phyloP scores from a whole-genome alignment of 2,797 vertebrate genomes.

The Betta splendens region DNA sequence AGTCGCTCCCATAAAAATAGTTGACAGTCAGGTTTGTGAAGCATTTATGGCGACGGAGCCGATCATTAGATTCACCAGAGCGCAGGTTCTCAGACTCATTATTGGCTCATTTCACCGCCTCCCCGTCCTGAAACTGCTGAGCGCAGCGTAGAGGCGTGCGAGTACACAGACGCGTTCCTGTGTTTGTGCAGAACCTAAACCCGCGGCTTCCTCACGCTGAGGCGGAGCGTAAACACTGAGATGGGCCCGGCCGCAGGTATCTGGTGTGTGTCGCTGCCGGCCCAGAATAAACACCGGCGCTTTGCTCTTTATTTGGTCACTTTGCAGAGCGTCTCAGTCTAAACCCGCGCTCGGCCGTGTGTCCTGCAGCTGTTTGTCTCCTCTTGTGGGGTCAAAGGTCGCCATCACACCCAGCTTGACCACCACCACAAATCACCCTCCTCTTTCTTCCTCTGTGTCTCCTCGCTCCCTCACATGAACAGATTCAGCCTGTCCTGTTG shows the following conservation, averaged over 20 bases:
- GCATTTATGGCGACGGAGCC: neutral
- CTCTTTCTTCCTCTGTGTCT: neutral
- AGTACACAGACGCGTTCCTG: conserved; percentile 54
- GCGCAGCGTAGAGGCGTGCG: conserved; percentile 30
- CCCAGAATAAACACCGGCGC: conserved; percentile 73
- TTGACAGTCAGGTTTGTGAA: neutral
- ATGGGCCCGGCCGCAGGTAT: conserved; percentile 66
- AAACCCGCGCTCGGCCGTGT: no score
- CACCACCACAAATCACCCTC: conserved; percentile 53
- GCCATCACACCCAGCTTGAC: conserved; percentile 59
- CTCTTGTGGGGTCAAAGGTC: conserved; percentile 56
- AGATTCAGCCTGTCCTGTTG: conserved; percentile 46
- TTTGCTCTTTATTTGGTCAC: conserved; percentile 81
- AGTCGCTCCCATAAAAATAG: neutral
- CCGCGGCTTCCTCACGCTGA: conserved; percentile 68
- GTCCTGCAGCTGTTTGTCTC: conserved; percentile 47
- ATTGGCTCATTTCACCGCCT: neutral
- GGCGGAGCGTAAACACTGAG: conserved; percentile 73
- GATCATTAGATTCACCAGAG: no score
- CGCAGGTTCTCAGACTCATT: neutral
- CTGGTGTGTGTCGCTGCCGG: conserved; percentile 70
- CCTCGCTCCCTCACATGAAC: conserved; percentile 16
- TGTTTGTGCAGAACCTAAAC: conserved; percentile 73
- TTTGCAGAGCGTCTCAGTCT: conserved; percentile 65
- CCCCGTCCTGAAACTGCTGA: conserved; percentile 21